Evolutionary conservation across 2,888 invertebrate genomes (phyloP).

Genomic region (Dasysyrphus albostriatus): DNA sequence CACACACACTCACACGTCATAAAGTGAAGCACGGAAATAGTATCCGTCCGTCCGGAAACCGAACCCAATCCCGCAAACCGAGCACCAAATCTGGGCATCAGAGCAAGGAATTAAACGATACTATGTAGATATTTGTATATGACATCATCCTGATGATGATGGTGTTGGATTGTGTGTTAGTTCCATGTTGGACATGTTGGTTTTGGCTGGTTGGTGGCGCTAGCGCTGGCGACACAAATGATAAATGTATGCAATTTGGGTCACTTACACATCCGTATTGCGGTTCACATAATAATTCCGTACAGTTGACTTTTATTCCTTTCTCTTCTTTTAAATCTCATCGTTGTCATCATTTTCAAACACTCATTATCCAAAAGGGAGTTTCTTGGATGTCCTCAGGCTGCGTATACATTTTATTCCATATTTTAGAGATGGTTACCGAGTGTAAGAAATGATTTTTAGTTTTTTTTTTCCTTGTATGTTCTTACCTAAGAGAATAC

Average conservation of each 20-base stretch:
- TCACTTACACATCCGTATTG: constrained; percentile 75
- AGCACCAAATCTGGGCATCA: constrained; percentile 47
- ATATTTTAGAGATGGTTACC: constrained; percentile 16
- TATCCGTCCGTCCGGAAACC: constrained; percentile 39
- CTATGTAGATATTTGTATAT: not conserved
- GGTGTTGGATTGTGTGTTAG: constrained; percentile 26
- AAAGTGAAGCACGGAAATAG: constrained; percentile 23
- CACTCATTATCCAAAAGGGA: constrained; percentile 54
- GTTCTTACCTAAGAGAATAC: too few relatives aligned
- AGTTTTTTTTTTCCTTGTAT: not conserved
- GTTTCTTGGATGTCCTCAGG: constrained; percentile 30
- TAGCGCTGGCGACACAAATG: constrained; percentile 64
- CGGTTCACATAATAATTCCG: constrained; percentile 75
- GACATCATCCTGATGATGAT: constrained; percentile 37
- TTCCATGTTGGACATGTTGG: constrained; percentile 31
- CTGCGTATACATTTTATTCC: not conserved
- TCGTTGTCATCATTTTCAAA: constrained; percentile 44
- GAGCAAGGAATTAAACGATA: constrained; percentile 36
- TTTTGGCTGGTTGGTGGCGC: constrained; percentile 20
- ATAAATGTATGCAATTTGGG: constrained; percentile 75
- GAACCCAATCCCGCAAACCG: too few relatives aligned
- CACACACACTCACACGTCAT: not conserved
- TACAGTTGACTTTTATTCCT: constrained; percentile 72
- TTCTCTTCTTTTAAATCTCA: constrained; percentile 49
- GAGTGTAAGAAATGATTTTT: not conserved